Evolutionary conservation across 2,113 vertebrate species (phyloP).

Genomic region (Zosterops lateralis): DNA sequence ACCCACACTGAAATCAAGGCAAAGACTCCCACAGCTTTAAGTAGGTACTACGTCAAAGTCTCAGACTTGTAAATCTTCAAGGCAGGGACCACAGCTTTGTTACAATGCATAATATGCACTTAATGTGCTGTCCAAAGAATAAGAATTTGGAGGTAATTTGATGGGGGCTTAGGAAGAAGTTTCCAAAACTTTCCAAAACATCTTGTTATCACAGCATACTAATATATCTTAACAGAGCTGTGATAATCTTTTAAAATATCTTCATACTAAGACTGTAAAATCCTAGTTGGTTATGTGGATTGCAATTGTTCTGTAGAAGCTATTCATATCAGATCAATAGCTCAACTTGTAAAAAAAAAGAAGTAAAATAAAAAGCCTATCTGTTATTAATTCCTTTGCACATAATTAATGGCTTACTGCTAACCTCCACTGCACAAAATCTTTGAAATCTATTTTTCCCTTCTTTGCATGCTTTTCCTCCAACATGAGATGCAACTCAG

Average conservation of each 20-base stretch:
- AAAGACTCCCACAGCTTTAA: conserved; percentile 39
- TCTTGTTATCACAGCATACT: neutral
- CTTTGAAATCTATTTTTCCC: neutral
- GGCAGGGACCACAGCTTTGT: conserved; percentile 11
- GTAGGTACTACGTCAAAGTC: conserved; percentile 1
- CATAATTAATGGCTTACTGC: neutral
- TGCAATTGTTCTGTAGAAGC: neutral
- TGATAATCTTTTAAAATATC: neutral
- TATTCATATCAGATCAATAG: neutral
- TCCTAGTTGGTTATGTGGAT: neutral
- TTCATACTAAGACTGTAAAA: conserved; percentile 13
- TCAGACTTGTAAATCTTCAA: conserved; percentile 31
- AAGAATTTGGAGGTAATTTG: conserved; percentile 24
- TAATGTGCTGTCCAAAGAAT: conserved; percentile 17
- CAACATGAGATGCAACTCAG: neutral
- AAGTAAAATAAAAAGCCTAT: neutral
- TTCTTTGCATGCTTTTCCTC: neutral
- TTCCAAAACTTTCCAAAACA: conserved; percentile 21
- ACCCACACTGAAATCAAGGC: conserved; percentile 3
- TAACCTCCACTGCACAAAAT: neutral
- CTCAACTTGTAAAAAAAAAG: neutral
- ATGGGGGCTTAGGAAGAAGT: neutral
- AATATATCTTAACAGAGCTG: neutral
- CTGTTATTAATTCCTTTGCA: neutral
- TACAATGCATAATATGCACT: neutral